Base-by-base conservation (phyloP, 1,140 invertebrate genomes). In the Copidosoma floridanum region DNA sequence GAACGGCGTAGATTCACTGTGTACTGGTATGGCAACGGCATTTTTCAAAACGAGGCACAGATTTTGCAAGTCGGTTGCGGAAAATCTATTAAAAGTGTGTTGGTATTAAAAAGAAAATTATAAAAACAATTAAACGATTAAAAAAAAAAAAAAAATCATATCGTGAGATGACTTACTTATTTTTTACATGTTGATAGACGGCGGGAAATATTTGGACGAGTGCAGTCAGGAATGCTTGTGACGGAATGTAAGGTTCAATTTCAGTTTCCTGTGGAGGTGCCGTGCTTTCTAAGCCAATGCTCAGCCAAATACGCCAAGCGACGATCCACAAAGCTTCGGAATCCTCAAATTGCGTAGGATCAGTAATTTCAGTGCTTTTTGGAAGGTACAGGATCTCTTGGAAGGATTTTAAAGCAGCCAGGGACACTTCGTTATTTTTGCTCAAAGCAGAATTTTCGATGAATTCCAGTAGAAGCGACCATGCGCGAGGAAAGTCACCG, bases 321-420 rank as follows among this genome's bases (percentile, higher is more conserved):
- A 87, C 84, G 20, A 83, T 79, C 91, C 91, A 94, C 50, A 93
- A 82, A 46, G 86, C 82, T 59, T 84, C 82, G 6, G 86, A 82
- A 61, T 86, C 80, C 11, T 72, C 72, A 4, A 70, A 71, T 16
- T 74, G 72, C 11, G 69, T 71, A 14, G 70, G 65, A 55, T 77
- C 75, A 27, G 67, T 70, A 66, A 71, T 76, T 10, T 83, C 80
- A 24, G 27, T 2, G 18, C 55, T 56, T 69, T 84, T 84, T 64
- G 81, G 84, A 10, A 84, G 73, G 68, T 89, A 88, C 44, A 96
- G 82, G 66, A 97, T 92, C 78, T 98, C 95, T 81, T 98, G 94
- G 74, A 98, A 93, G 21, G 95, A 95, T 76, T 97, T 97, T 2
- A 98, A 77, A 3, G 95, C 94, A 4, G 95, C 93, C 57, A 98